Percentiles rank a stretch among this genome's conserved stretches.
These are phyloP conservation scores for Solenodon paradoxus DNA, from an alignment of 2,113 vertebrate genomes.

Conservation along the genomic window DNA sequence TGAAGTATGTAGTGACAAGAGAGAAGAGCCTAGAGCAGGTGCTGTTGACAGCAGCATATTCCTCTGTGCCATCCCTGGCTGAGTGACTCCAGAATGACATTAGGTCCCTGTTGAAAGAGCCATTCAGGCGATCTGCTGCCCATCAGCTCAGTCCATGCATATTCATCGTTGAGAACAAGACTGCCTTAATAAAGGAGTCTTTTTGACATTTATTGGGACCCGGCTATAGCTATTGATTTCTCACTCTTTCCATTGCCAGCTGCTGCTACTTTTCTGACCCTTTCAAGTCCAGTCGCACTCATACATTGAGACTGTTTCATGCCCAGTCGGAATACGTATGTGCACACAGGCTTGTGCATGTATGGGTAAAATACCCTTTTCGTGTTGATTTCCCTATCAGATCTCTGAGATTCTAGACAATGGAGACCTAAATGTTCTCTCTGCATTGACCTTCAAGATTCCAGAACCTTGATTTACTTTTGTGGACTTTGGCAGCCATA, in stretches of 20 bases:
- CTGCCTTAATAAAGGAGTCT: constrained; percentile 67
- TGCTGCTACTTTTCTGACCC: constrained; percentile 58
- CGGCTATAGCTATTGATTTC: constrained; percentile 57
- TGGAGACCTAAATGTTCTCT: background rate
- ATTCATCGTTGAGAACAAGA: constrained; percentile 71
- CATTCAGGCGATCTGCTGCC: constrained; percentile 59
- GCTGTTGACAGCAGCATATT: constrained; percentile 63
- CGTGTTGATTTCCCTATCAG: background rate
- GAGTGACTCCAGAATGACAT: constrained; percentile 57
- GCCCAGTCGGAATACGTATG: background rate
- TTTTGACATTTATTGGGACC: constrained; percentile 58
- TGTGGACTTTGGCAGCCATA: background rate
- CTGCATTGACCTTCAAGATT: background rate
- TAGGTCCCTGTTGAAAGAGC: constrained; percentile 59
- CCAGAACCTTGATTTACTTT: background rate
- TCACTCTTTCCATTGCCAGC: constrained; percentile 63
- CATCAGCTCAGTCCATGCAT: constrained; percentile 66
- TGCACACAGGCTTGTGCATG: background rate
- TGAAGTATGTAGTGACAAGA: constrained; percentile 66
- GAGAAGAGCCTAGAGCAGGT: constrained; percentile 62
- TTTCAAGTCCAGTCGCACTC: constrained; percentile 49
- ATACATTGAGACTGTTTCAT: constrained; percentile 40
- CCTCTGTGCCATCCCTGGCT: constrained; percentile 54
- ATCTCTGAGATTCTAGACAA: background rate
- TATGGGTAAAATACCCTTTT: background rate